Base-by-base conservation (phyloP, 2,797 vertebrate genomes). In the Valencia hispanica region DNA sequence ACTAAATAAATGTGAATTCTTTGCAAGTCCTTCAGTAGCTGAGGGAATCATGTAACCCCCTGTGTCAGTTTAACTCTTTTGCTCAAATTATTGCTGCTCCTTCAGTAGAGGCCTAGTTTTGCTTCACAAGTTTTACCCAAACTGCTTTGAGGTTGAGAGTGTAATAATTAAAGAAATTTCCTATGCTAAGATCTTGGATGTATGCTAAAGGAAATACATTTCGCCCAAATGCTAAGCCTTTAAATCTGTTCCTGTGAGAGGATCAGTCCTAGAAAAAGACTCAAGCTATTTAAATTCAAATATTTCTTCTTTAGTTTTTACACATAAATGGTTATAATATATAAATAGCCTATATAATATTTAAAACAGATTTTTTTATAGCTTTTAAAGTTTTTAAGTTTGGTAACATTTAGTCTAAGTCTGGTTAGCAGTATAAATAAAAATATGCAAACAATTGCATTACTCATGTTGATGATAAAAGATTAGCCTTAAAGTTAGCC, bases 131-230 rank as follows among this genome's bases (percentile, higher is more conserved):
- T 74, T 57, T 75, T 79, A 84, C 51, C 75, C 69, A 65, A 39
- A 70, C 45, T 4, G 55, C 82, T 79, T 70, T 39, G 8, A 77
- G 68, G 51, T 61, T 39, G 8, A 76, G 71, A 48, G 48, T 73
- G 61, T 65, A 47, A 82, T 74, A 82, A 88, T 89, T 87, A 83
- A 81, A 84, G 34, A 85, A 59, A 83, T 79, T 41, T 70, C 73
- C 70, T 3, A 34, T 82, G 75, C 55, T 79, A 74, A 73, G 79
- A 76, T 72, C 43, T 81, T 41, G 41, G 47, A 82, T 73, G 68
- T 79, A 59, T 27, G 75, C 72, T 84, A 36, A 4, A 15, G 71
- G 76, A 83, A 83, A 86, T 57, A 72, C 34, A 73, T 84, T 86
- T 82, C 45, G 84, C 68, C 61, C 48, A 70, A 59, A 77, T 74